Evolutionary conservation across 2,888 invertebrate genomes (phyloP).

Genomic region (Drosophila algonquin): DNA sequence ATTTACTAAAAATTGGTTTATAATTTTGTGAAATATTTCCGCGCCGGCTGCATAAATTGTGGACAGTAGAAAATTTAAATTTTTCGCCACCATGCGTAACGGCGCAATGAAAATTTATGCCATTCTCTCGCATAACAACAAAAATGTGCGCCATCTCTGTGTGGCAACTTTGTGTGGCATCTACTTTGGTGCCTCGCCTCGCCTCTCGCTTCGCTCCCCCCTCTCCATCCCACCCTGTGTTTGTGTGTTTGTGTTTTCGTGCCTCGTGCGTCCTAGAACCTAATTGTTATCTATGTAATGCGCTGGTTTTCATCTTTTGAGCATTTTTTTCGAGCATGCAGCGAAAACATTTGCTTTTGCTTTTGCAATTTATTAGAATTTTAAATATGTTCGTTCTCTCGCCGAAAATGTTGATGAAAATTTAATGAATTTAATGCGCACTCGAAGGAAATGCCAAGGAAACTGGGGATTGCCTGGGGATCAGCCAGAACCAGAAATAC

Average conservation of each 20-base stretch:
- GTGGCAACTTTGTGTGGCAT: slow-evolving; percentile 37
- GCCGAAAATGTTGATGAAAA: slow-evolving; percentile 64
- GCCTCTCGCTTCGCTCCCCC: neutral
- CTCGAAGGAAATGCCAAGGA: slow-evolving; percentile 9
- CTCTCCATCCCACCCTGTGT: neutral
- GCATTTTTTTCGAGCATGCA: slow-evolving; percentile 49
- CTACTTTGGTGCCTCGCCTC: slow-evolving; percentile 18
- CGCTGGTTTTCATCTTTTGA: slow-evolving; percentile 53
- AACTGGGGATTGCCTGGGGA: slow-evolving; percentile 23
- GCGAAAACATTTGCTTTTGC: slow-evolving; percentile 53
- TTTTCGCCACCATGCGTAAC: slow-evolving; percentile 26
- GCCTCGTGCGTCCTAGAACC: slow-evolving; percentile 21
- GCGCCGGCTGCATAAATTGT: slow-evolving; percentile 47
- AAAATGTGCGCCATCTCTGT: slow-evolving; percentile 23
- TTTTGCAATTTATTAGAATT: slow-evolving; percentile 59
- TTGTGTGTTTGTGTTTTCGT: slow-evolving; percentile 14
- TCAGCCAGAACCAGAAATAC: slow-evolving; percentile 25
- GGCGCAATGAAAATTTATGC: slow-evolving; percentile 63
- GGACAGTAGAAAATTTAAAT: slow-evolving; percentile 54
- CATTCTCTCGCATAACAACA: slow-evolving; percentile 32
- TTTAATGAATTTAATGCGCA: slow-evolving; percentile 74
- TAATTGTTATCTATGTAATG: slow-evolving; percentile 73
- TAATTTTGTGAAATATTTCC: slow-evolving; percentile 65
- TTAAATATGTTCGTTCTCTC: slow-evolving; percentile 63
- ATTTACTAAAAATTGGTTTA: slow-evolving; percentile 66